Base-by-base conservation (phyloP, 2,113 vertebrate genomes). In the Syngnathus scovelli region DNA sequence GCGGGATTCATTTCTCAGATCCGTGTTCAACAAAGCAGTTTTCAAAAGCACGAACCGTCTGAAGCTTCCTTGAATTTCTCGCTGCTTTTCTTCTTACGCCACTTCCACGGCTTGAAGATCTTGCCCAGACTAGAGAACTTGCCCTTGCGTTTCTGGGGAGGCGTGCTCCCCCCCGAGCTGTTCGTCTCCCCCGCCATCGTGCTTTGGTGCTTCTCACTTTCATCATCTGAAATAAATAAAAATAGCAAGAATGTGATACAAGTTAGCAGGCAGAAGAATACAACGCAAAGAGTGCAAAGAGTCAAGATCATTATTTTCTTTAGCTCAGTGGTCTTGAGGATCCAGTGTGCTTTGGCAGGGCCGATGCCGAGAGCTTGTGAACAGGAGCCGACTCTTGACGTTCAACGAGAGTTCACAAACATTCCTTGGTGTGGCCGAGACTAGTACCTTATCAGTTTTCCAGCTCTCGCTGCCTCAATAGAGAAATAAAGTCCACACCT, bases 101-200 rank as follows among this genome's bases (percentile, higher is more conserved):
- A 99, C 83, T 98, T 99, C 97, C 97, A 99, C 3, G 97, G 97
- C 76, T 96, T 99, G 88, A 99, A 99, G 88, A 99, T 95, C 85
- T 98, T 98, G 82, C 96, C 97, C 67, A 99, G 93, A 56, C 93
- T 90, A 0, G 96, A 93, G 79, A 99, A 96, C 88, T 99, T 99
- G 90, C 95, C 96, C 86, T 96, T 98, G 72, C 95, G 94, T 81
- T 96, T 98, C 0, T 93, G 93, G 44, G 94, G 93, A 75, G 95
- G 94, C 0, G 96, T 97, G 66, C 77, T 86, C 65, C 94, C 94
- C 36, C 94, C 94, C 0, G 90, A 87, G 80, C 92, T 92, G 77
- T 93, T 86, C 69, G 91, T 93, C 23, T 96, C 94, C 62, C 92
- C 88, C 81, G 90, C 90, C 74, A 83, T 82, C 80, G 92, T 93